These are phyloP conservation scores for Chaetodon trifasciatus DNA, from an alignment of 2,797 vertebrate genomes.

Conservation along the genomic window DNA sequence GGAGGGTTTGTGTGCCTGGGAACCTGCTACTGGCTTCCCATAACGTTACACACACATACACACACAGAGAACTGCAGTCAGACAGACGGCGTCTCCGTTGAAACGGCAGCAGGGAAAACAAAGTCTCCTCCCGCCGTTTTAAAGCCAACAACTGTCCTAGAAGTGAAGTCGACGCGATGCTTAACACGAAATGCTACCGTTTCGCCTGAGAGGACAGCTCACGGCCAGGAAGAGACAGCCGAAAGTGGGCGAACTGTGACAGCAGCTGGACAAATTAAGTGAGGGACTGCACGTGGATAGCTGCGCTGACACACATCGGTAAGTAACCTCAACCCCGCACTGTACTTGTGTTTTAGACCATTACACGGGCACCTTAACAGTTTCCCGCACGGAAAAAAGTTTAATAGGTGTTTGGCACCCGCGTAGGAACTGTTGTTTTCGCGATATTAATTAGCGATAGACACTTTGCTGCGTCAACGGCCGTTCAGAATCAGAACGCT, in stretches of 20 bases:
- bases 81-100: constrained; percentile 35
- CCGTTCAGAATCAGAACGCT: not conserved
- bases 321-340: constrained; percentile 19
- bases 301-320: constrained; percentile 51
- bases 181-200: constrained; percentile 61
- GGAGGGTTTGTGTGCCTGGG: constrained; percentile 54
- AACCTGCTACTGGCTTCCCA: constrained; percentile 77
- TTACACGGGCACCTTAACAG: rapidly evolving
- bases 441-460: not conserved
- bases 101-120: constrained; percentile 30
- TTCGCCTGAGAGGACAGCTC: constrained; percentile 30
- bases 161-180: constrained; percentile 57
- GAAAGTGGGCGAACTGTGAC: constrained; percentile 64
- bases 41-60: constrained; percentile 24
- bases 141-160: constrained; percentile 24
- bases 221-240: constrained; percentile 39
- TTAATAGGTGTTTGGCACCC: not conserved
- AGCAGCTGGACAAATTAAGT: constrained; percentile 45
- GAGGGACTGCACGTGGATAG: constrained; percentile 72
- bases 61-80: constrained; percentile 29
- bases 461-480: constrained; percentile 38
- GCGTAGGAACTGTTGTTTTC: not conserved
- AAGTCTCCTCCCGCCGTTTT: constrained; percentile 25
- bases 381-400: not conserved
- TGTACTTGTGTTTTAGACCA: rapidly evolving